Evolutionary conservation across 1,140 invertebrate species (phyloP), one percentile per base, ranked within the genome.

Genomic region (Trissolcus basalis): DNA sequence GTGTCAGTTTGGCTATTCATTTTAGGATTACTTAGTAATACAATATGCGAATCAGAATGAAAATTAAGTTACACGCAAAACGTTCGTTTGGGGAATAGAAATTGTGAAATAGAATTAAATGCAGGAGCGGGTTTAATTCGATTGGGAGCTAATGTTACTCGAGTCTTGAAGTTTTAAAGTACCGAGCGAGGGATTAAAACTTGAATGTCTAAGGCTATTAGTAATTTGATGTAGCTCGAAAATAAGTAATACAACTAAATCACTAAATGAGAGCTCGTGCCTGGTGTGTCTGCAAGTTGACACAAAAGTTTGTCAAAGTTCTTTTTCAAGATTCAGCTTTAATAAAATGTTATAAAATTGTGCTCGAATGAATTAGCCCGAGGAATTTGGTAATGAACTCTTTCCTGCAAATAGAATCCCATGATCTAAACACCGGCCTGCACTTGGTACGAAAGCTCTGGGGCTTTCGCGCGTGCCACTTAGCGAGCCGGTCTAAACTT

Each of bases 401-500:
- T 7, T 44, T 44, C 6, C n/a, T 7, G 11, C 12, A 44, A 44
- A 44, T 39, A 27, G 19, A 27, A 27, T 39, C 36, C 9, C 36
- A 39, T 39, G 9, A 44, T 44, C 43, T 7, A 13, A 6, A 6
- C 11, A 4, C 43, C 11, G 13, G 12, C n/a, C 36, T 39, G 36
- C 36, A 39, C 36, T 44, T 39, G 13, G 11, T 13, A 13, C 43
- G 43, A 3, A 14, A 7, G 43, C 11, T 13, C 6, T 44, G 43
- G 1, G 7, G 9, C 33, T 12, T 48, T 43, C 13, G 16, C 13
- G 50, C 11, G 45, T 13, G 19, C 54, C 33, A 59, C 44, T 61
- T 55, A 41, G 13, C n/a, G 19, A 11, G 45, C 32, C 16, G 39
- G 19, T 60, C 55, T 61, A 70, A 60, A 61, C 43, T 14, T 70